These are phyloP conservation scores for Tetramorium simillimum DNA, from an alignment of 1,140 invertebrate genomes.

Conservation along the genomic window DNA sequence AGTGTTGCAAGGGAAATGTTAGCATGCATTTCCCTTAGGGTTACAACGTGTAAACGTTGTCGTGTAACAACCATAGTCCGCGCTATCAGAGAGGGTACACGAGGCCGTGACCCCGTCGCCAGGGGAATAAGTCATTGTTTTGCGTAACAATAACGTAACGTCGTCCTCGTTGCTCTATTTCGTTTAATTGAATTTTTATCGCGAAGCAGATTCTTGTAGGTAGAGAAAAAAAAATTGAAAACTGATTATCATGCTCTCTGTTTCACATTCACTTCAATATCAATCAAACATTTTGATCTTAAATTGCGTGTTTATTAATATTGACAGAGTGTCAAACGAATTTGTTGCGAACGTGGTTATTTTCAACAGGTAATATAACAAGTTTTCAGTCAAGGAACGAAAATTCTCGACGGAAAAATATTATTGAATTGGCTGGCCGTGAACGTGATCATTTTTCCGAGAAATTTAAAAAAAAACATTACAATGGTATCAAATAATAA, in stretches of 20 bases:
- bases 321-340: not conserved
- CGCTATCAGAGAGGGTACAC: constrained; percentile 39
- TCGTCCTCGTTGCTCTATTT: constrained; percentile 40
- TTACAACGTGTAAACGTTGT: constrained; percentile 52
- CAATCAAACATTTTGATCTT: not conserved
- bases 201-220: not conserved
- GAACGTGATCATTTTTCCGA: constrained; percentile 12
- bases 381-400: not conserved
- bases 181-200: constrained; percentile 56
- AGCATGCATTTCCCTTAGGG: constrained; percentile 51
- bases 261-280: not conserved
- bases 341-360: not conserved
- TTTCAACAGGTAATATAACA: constrained; percentile 15
- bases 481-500: not conserved
- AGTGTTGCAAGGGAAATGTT: constrained; percentile 40
- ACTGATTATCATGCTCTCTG: not conserved
- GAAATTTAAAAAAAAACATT: not conserved
- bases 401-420: constrained; percentile 8
- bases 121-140: constrained; percentile 59
- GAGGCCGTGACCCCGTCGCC: constrained; percentile 37
- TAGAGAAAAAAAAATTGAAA: not conserved
- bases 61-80: constrained; percentile 39
- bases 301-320: constrained; percentile 2
- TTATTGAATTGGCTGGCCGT: constrained; percentile 20
- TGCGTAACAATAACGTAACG: constrained; percentile 44